phyloP scores from a whole-genome alignment of 2,797 vertebrate species.

The Tympanoctomys barrerae region DNA sequence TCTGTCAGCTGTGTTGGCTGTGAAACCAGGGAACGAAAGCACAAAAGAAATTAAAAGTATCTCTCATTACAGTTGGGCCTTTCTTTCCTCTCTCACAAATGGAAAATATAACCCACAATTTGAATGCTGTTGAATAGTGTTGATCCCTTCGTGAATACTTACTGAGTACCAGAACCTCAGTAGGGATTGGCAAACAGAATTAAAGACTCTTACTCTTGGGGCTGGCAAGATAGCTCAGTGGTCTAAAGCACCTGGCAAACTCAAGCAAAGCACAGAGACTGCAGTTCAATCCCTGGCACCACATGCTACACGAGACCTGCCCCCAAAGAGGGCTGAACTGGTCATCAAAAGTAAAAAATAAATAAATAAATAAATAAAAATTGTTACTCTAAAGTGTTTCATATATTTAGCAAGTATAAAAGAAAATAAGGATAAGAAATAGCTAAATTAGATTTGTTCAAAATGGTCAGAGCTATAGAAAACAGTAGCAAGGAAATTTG shows the following conservation, averaged over 20 bases:
- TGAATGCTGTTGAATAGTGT: not conserved
- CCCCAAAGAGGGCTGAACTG: too few relatives aligned
- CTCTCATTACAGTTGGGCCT: too few relatives aligned
- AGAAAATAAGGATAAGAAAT: slow-evolving; percentile 13
- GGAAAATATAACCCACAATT: not conserved
- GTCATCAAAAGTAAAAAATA: too few relatives aligned
- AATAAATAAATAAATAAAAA: not conserved
- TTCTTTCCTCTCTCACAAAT: not conserved
- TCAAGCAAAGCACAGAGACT: too few relatives aligned
- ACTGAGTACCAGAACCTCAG: not conserved
- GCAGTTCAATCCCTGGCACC: too few relatives aligned
- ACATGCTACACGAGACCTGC: too few relatives aligned
- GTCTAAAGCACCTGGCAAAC: too few relatives aligned
- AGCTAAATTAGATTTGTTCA: not conserved
- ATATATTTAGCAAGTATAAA: slow-evolving; percentile 15
- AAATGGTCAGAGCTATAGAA: not conserved
- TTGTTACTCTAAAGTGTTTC: not conserved
- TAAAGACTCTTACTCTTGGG: not conserved
- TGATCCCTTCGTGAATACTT: not conserved
- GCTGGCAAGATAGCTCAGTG: too few relatives aligned
- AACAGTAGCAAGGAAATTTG: not conserved
- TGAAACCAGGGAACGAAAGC: not conserved
- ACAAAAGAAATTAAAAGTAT: not conserved
- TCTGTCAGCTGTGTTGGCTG: not conserved
- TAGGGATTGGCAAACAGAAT: not conserved